phyloP scores from a whole-genome alignment of 2,888 invertebrate genomes.

The Acanthosepion pharaonis region DNA sequence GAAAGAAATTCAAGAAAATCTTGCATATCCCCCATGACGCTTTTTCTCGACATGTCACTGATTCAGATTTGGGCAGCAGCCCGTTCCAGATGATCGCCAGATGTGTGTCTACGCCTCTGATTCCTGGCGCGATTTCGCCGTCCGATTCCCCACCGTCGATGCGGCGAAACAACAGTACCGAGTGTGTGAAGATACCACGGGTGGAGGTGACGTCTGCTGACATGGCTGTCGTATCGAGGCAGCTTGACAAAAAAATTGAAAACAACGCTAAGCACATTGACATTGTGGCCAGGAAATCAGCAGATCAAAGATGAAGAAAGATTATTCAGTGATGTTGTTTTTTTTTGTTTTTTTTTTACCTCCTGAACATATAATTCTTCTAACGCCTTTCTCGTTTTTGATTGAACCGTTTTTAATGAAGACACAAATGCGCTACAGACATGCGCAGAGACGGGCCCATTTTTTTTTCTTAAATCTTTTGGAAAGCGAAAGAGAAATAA shows the following conservation, averaged over 20 bases:
- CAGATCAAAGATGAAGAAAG: background rate
- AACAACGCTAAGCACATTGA: background rate
- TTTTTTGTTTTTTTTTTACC: background rate
- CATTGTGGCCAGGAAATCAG: background rate
- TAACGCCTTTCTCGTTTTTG: background rate
- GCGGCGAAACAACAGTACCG: constrained; percentile 61
- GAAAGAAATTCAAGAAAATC: constrained; percentile 63
- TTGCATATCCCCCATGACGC: constrained; percentile 57
- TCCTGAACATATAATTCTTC: background rate
- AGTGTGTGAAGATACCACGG: constrained; percentile 60
- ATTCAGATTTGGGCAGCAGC: constrained; percentile 53
- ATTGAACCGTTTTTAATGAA: background rate
- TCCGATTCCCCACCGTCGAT: constrained; percentile 51
- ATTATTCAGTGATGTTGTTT: background rate
- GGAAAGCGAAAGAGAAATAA: no score
- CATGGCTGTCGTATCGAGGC: background rate
- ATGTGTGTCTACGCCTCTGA: constrained; percentile 66
- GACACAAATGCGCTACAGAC: no score
- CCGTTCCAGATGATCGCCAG: constrained; percentile 65
- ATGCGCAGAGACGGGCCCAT: no score
- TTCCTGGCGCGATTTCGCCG: constrained; percentile 59
- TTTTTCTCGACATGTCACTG: constrained; percentile 47
- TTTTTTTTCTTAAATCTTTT: no score
- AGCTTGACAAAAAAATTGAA: background rate
- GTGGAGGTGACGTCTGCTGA: constrained; percentile 61